Percentiles rank a stretch among this genome's conserved stretches.
phyloP scores from a whole-genome alignment of 2,888 invertebrate species.

The Meiosimyza decipiens region DNA sequence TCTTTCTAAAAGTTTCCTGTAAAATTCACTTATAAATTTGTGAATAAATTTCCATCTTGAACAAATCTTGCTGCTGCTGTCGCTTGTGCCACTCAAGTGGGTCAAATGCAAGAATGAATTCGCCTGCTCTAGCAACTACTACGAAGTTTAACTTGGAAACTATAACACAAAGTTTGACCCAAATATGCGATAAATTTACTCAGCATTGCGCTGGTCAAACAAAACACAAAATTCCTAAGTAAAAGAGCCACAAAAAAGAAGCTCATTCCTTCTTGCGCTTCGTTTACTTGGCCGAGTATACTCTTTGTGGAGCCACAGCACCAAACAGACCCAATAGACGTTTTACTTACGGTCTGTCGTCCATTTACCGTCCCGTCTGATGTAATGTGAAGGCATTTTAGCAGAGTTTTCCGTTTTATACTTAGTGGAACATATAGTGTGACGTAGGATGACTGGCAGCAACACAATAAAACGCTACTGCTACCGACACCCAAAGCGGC shows the following conservation, averaged over 20 bases:
- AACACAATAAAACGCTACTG: no score
- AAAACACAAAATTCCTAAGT: not conserved
- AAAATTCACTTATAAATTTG: conserved; percentile 22
- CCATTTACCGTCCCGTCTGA: no score
- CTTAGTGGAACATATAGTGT: no score
- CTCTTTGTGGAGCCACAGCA: no score
- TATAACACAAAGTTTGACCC: conserved; percentile 48
- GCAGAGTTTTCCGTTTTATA: no score
- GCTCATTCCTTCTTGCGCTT: no score
- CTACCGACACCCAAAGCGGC: no score
- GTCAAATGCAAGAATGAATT: not conserved
- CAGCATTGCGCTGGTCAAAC: conserved; percentile 9
- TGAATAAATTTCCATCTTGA: conserved; percentile 18
- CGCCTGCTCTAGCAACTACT: not conserved
- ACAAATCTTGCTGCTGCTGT: not conserved
- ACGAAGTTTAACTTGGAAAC: conserved; percentile 47
- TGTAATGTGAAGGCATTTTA: no score
- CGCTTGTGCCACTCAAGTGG: not conserved
- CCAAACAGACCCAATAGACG: no score
- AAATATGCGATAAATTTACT: conserved; percentile 46
- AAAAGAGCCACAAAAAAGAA: not conserved
- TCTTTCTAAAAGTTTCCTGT: not conserved
- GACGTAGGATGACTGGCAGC: no score
- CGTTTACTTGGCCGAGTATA: no score
- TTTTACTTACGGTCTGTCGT: no score